phyloP scores from a whole-genome alignment of 2,113 vertebrate genomes.

The Rhegmatorhina hoffmannsi region DNA sequence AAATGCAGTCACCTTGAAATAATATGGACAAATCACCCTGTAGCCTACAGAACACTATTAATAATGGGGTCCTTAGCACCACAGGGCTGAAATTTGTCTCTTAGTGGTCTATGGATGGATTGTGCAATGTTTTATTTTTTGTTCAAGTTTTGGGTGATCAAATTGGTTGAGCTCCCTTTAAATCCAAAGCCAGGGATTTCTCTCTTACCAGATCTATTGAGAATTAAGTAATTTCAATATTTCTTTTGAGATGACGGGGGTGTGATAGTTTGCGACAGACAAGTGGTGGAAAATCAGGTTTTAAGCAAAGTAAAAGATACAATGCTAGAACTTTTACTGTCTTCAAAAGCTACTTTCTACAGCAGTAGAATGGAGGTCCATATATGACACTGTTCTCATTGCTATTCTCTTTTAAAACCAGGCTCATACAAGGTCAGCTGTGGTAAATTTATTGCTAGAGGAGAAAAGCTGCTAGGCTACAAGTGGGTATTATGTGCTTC shows the following conservation, averaged over 20 bases:
- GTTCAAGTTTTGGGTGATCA: not conserved
- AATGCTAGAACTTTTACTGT: not conserved
- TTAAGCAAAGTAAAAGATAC: not conserved
- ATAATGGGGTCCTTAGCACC: not conserved
- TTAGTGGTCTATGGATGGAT: not conserved
- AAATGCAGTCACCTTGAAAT: slow-evolving; percentile 81
- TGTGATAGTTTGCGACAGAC: not conserved
- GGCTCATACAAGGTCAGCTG: not conserved
- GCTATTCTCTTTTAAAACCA: not conserved
- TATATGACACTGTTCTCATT: not conserved
- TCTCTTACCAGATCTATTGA: not conserved
- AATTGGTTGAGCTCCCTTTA: not conserved
- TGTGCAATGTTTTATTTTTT: not conserved
- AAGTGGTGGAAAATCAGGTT: not conserved
- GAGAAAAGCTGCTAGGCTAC: not conserved
- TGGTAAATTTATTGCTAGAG: not conserved
- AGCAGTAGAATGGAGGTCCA: not conserved
- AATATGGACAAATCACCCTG: slow-evolving; percentile 52
- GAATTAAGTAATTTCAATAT: not conserved
- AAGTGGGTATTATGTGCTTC: not conserved
- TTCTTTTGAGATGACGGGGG: not conserved
- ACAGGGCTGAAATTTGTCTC: not conserved
- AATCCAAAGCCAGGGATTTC: not conserved
- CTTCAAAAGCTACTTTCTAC: not conserved
- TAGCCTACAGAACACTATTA: slow-evolving; percentile 48